A percentile compares a stretch with the other conserved stretches of the same genome.
Conservation (phyloP, 2,113 vertebrate genomes). For the Macheiramphus alcinus region DNA sequence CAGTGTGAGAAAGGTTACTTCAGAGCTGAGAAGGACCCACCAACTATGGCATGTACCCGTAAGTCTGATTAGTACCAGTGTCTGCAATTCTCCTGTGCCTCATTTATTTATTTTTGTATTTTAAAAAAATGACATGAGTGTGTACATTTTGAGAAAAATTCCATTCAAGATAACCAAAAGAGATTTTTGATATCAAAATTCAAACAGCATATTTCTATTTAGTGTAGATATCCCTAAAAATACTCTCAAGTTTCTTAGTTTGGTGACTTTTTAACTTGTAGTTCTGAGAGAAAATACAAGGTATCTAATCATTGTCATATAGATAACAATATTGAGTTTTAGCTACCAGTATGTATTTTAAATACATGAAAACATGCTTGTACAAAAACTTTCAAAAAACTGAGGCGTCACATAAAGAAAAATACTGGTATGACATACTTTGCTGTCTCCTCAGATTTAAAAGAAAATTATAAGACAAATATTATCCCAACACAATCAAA, state of each 20-base stretch:
- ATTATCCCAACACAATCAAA: background rate
- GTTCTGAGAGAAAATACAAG: background rate
- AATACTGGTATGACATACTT: background rate
- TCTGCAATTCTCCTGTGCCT: background rate
- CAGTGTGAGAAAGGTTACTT: conserved; percentile 91
- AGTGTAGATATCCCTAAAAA: background rate
- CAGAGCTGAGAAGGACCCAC: conserved; percentile 90
- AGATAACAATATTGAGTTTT: background rate
- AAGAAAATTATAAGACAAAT: background rate
- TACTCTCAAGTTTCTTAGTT: background rate
- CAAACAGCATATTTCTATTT: background rate
- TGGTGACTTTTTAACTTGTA: background rate
- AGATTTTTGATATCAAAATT: background rate
- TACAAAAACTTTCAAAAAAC: background rate
- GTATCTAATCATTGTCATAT: background rate
- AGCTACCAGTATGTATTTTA: background rate
- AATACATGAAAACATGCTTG: background rate
- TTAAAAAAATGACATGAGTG: background rate
- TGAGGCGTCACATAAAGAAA: background rate
- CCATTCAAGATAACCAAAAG: background rate
- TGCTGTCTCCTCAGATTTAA: background rate
- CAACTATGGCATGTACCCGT: conserved; percentile 96
- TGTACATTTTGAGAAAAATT: background rate
- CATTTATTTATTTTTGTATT: background rate
- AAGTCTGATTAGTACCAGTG: conserved; percentile 67